A percentile compares a stretch with the other conserved stretches of the same genome.
These are phyloP conservation scores for Phallusia fumigata DNA, from an alignment of 23 tunicate species.

Conservation along the genomic window DNA sequence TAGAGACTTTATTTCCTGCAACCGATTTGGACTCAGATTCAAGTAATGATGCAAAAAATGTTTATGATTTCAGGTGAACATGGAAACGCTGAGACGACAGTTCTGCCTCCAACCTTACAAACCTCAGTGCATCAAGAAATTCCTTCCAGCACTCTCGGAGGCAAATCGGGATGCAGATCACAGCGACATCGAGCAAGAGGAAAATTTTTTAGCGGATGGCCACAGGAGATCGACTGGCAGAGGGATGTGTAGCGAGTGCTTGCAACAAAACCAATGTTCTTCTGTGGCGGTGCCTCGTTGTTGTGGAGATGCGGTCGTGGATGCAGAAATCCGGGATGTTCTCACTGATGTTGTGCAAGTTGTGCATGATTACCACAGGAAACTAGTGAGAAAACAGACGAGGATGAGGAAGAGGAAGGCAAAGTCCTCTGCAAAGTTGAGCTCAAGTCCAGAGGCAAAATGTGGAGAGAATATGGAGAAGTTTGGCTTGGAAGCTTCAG, in stretches of 20 bases:
- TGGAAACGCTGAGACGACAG: not conserved
- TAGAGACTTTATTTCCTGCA: too few species aligned
- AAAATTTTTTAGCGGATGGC: slow-evolving; percentile 13
- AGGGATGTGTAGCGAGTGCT: not conserved
- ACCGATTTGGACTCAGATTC: too few species aligned
- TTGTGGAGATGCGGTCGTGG: not conserved
- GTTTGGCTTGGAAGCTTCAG: not conserved
- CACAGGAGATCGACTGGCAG: slow-evolving; percentile 3
- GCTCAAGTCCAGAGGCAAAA: not conserved
- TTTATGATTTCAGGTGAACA: not conserved
- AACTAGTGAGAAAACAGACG: too few species aligned
- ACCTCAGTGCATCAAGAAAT: not conserved
- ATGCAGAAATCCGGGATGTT: not conserved
- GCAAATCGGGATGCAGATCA: not conserved
- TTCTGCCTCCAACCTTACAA: not conserved
- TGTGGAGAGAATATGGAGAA: not conserved
- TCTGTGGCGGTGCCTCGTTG: slow-evolving; percentile 18
- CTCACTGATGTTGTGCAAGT: not conserved
- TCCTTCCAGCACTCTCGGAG: not conserved
- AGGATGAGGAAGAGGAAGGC: too few species aligned
- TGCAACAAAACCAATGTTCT: not conserved
- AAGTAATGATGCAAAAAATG: too few species aligned
- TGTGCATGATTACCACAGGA: not conserved
- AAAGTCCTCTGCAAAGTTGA: not conserved
- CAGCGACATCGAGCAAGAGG: not conserved